Evolutionary conservation across 2,888 invertebrate species (phyloP), one percentile per base, ranked within the genome.

Genomic region (Keiferia lycopersicella): DNA sequence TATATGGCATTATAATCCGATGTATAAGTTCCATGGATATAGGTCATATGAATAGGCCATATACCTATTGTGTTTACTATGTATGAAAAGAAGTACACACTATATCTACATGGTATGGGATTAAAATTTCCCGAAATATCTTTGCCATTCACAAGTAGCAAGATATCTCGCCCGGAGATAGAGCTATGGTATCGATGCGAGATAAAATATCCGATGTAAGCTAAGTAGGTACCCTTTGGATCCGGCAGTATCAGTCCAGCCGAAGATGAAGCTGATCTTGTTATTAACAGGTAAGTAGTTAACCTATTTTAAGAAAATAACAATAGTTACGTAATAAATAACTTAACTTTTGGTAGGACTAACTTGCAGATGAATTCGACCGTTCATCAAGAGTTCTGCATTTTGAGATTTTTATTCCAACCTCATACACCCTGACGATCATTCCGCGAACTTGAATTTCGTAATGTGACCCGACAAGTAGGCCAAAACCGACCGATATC

Each of bases 201-300:
- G 20, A 58, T 58, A 58, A 38, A 39, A 57, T 7, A 38, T 18
- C 22, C 0, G 39, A 18, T 20, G 39, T 18, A 38, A 12, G 11
- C 12, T 14, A 16, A 39, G 57, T 18, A 16, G 34, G 57, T 18
- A 1, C 14, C 20, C n/a, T 8, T 34, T 16, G 8, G 34, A 10
- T 20, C 20, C 12, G 11, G 20, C n/a, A 30, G 30, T 58, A 10
- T 39, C 34, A 30, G 18, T 18, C 3, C 2, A 26, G 14, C 26
- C 22, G 72, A 71, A 70, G 66, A 88, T 89, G 88, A 83, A 78
- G 83, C 77, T 83, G 79, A 68, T 88, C 56, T 66, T 88, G 61
- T 66, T 87, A 30, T 69, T 88, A 45, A 81, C 87, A 77, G 88
- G 89, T 89, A 72, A 67, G 76, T 34, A n/a, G n/a, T n/a, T 30